Evolutionary conservation across 2,888 invertebrate species (phyloP).

Genomic region (Apodemia hepburni): DNA sequence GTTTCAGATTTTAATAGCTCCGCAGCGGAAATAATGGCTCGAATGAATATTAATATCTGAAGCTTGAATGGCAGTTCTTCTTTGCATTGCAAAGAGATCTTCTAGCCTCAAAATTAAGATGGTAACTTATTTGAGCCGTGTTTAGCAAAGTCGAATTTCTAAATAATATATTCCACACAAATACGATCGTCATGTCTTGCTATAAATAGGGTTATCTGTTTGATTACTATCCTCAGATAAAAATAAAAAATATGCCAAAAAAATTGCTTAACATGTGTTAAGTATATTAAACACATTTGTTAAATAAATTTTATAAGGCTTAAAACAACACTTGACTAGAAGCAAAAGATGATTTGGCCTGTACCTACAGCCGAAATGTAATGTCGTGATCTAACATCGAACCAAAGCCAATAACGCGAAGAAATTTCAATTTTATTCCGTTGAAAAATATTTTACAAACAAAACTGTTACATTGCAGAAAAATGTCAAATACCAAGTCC

Average conservation of each 20-base stretch:
- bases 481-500: slow-evolving; percentile 2
- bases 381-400: no score
- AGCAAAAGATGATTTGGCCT: no score
- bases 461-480: neutral
- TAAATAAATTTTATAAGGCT: no score
- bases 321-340: no score
- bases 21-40: slow-evolving; percentile 57
- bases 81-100: slow-evolving; percentile 63
- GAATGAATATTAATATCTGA: slow-evolving; percentile 64
- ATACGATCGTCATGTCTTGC: no score
- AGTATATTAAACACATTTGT: no score
- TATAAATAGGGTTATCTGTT: no score
- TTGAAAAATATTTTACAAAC: slow-evolving; percentile 1
- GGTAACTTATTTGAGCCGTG: slow-evolving; percentile 28
- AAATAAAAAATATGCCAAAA: neutral
- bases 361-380: no score
- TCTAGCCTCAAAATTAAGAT: slow-evolving; percentile 34
- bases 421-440: neutral
- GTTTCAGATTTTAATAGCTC: slow-evolving; percentile 58
- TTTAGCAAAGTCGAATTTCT: neutral
- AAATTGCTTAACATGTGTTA: no score
- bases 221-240: no score
- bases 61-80: slow-evolving; percentile 55
- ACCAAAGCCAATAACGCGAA: no score
- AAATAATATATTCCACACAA: slow-evolving; percentile 3